Evolutionary conservation across 2,797 vertebrate species (phyloP), one percentile per base, ranked within the genome.

Genomic region (Trematomus bernacchii): DNA sequence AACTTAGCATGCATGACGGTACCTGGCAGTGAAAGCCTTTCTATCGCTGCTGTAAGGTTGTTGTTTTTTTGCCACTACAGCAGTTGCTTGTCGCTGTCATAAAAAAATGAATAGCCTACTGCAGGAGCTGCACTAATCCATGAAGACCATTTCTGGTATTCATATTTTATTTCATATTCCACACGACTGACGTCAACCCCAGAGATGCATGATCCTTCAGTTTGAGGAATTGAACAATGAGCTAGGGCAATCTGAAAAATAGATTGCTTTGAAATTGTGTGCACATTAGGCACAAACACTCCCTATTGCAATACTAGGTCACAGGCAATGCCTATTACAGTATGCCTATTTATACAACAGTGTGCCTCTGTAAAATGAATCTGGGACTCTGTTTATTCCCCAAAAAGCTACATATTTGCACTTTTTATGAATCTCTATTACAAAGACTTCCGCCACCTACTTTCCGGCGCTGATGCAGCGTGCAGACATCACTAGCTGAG

Each of bases 381-480:
- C 53, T 47, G 9, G 65, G 43, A 52, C 55, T 75, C 52, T 83
- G 72, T 54, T 90, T 42, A 77, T 76, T 68, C 40, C 33, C 57
- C 18, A 14, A 85, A 79, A 37, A 79, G 65, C 66, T 62, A 83
- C 48, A 83, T 75, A 60, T 82, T 77, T 86, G 51, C 57, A 80
- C 30, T 84, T 87, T 70, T 73, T 79, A 73, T 68, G 70, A 79
- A 79, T 80, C 82, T 82, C 60, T 51, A 69, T 84, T 74, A 87
- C 66, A 87, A 82, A 73, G 82, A 79, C 63, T 73, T 68, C 58
- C 84, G 76, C 73, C 55, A 71, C 80, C 71, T 66, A 71, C 83
- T 72, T 83, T 37, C 37, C 83, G 76, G 78, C 81, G 88, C 87
- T 91, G 85, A 85, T 86, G 80, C 84, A 71, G 81, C 74, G 4